phyloP scores from a whole-genome alignment of 2,113 vertebrate species.

The Jaculus jaculus region DNA sequence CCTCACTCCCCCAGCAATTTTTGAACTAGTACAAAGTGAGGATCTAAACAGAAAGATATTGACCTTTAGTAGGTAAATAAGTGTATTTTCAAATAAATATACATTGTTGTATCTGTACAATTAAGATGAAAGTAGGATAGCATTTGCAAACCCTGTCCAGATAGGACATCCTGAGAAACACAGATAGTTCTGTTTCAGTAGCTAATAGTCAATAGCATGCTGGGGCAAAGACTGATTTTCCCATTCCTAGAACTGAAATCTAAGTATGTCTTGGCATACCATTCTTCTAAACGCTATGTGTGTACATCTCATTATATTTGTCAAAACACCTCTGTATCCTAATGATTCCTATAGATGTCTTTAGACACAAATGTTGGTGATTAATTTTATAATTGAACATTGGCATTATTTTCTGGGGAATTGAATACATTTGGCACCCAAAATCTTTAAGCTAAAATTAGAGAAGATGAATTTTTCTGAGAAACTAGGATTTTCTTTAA shows the following conservation, averaged over 20 bases:
- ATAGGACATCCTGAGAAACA: neutral
- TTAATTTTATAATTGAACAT: slow-evolving; percentile 39
- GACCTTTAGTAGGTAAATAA: neutral
- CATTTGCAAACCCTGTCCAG: neutral
- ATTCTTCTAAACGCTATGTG: neutral
- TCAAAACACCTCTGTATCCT: neutral
- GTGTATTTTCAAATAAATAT: neutral
- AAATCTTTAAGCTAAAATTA: neutral
- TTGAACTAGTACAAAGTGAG: neutral
- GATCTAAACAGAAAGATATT: neutral
- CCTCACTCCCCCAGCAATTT: neutral
- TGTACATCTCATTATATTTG: neutral
- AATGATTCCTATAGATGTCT: neutral
- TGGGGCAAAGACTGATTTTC: neutral
- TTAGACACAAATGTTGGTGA: neutral
- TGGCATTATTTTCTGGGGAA: neutral
- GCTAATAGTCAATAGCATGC: neutral
- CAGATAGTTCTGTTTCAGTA: neutral
- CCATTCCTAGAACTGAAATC: neutral
- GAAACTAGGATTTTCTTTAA: neutral
- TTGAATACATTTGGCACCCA: neutral
- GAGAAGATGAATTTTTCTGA: slow-evolving; percentile 5
- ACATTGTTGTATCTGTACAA: neutral
- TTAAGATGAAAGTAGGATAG: neutral
- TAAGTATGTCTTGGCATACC: neutral